Percentiles rank a stretch among this genome's conserved stretches.
These are phyloP conservation scores for Cichladusa arquata DNA, from an alignment of 2,113 vertebrate species.

Conservation along the genomic window DNA sequence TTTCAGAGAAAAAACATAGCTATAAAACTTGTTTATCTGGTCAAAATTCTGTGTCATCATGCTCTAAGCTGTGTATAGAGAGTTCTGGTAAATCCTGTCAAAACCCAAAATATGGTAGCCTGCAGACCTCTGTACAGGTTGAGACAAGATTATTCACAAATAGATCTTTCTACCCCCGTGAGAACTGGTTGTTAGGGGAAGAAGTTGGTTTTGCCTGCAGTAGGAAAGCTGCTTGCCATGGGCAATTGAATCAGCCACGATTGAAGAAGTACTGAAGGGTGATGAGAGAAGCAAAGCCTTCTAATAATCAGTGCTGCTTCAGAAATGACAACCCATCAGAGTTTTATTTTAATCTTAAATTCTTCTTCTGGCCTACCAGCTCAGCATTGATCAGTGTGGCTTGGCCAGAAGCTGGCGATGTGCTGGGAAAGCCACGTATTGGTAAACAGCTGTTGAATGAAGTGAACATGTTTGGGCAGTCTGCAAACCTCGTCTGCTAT, in stretches of 20 bases:
- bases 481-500: neutral
- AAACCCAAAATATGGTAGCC: neutral
- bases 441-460: neutral
- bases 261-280: neutral
- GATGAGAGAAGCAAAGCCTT: neutral
- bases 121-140: neutral
- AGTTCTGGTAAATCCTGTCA: neutral
- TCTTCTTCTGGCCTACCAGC: neutral
- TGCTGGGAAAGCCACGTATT: neutral
- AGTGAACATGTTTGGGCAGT: neutral
- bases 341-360: neutral
- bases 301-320: rapidly evolving
- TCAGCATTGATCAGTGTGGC: neutral
- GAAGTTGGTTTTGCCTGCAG: neutral
- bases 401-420: neutral
- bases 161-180: neutral
- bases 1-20: neutral
- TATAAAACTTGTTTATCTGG: neutral
- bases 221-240: neutral
- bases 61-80: neutral
- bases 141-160: neutral
- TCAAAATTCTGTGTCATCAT: neutral
- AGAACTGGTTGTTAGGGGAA: neutral
- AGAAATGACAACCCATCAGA: neutral
- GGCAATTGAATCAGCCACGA: neutral